These are phyloP conservation scores for Apamea anceps DNA, from an alignment of 2,888 invertebrate genomes.

Conservation along the genomic window DNA sequence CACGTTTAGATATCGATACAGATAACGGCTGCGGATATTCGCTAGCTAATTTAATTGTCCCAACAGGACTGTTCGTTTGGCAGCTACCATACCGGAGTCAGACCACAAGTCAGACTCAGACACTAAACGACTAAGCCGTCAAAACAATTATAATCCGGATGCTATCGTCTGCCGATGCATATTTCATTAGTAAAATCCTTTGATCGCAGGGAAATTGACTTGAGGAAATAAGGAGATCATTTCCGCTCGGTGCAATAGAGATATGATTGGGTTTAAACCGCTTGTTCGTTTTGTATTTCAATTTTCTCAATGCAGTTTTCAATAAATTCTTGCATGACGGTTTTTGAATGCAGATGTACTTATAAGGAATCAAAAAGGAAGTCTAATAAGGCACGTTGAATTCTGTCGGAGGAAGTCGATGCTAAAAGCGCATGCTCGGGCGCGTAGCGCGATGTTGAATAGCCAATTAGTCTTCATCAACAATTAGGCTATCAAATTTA, in stretches of 20 bases:
- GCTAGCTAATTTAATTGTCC: no score
- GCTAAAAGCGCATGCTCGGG: no score
- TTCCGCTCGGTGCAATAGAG: neutral
- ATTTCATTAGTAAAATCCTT: slow-evolving; percentile 7
- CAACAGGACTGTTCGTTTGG: neutral
- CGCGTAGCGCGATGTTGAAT: no score
- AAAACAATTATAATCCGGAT: neutral
- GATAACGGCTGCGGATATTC: no score
- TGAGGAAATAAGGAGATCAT: neutral
- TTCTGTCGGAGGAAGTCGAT: no score
- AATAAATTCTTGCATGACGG: no score
- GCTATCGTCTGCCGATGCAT: neutral
- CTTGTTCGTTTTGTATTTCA: neutral
- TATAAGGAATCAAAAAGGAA: no score
- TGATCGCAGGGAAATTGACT: slow-evolving; percentile 1
- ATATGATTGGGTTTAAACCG: neutral
- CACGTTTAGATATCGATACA: no score
- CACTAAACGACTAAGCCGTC: neutral
- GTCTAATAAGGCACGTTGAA: no score
- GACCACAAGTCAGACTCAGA: neutral
- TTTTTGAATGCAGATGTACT: neutral
- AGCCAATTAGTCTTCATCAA: no score
- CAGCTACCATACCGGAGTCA: neutral
- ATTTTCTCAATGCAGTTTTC: neutral
- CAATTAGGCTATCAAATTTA: no score